Percentiles rank a stretch among this genome's conserved stretches.
These are phyloP conservation scores for Synergus umbraculus DNA, from an alignment of 2,888 invertebrate genomes.

Conservation along the genomic window DNA sequence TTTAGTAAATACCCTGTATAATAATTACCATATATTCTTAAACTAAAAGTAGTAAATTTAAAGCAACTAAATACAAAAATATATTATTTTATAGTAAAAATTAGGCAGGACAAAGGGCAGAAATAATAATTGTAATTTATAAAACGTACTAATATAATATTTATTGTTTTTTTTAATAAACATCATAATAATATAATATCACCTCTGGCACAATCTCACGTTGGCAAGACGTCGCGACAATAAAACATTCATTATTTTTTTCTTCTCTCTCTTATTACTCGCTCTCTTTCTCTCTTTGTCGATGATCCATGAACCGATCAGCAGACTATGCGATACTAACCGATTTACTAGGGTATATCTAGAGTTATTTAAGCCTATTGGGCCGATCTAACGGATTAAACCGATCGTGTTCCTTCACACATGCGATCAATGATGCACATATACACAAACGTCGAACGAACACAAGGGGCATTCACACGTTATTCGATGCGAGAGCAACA, in stretches of 20 bases:
- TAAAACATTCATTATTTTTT: slow-evolving; percentile 53
- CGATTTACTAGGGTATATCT: slow-evolving; percentile 65
- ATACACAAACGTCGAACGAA: slow-evolving; percentile 56
- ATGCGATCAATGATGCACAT: slow-evolving; percentile 53
- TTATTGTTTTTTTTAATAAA: slow-evolving; percentile 76
- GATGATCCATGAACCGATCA: slow-evolving; percentile 56
- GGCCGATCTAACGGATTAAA: slow-evolving; percentile 54
- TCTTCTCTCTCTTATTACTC: slow-evolving; percentile 35
- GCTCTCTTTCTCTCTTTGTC: slow-evolving; percentile 48
- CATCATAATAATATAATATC: slow-evolving; percentile 77
- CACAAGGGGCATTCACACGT: slow-evolving; percentile 51
- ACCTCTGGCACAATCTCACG: slow-evolving; percentile 78
- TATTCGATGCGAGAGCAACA: slow-evolving; percentile 1
- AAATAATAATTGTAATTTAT: slow-evolving; percentile 66
- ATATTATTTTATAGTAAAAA: not conserved
- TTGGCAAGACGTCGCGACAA: slow-evolving; percentile 76
- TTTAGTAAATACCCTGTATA: no score
- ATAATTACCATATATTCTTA: no score
- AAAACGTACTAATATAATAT: slow-evolving; percentile 78
- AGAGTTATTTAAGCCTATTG: slow-evolving; percentile 64
- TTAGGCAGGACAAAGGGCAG: not conserved
- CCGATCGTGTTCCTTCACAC: slow-evolving; percentile 59
- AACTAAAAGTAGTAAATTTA: no score
- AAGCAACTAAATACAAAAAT: no score
- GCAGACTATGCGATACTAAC: slow-evolving; percentile 61